phyloP scores from a whole-genome alignment of 1,140 invertebrate species.

The Triops longicaudatus region DNA sequence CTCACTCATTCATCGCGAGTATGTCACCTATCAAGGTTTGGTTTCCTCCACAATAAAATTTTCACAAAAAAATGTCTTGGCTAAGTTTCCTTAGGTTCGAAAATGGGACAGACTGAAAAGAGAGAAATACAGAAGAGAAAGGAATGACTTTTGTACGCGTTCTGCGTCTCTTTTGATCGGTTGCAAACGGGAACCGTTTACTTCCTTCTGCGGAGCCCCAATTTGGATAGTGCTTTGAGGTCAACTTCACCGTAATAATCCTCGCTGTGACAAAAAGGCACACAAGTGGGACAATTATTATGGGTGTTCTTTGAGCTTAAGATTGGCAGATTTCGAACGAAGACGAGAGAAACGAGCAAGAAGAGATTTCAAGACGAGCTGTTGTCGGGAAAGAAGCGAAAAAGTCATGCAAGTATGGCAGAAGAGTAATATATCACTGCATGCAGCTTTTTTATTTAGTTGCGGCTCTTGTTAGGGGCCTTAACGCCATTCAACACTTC shows the following conservation, averaged over 20 bases:
- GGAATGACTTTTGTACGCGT: constrained; percentile 9
- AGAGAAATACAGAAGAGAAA: not conserved
- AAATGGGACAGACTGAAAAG: not conserved
- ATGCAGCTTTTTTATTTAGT: not conserved
- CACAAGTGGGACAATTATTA: not conserved
- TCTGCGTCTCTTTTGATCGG: not conserved
- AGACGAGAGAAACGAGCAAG: not conserved
- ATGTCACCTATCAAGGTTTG: not conserved
- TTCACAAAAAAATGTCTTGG: not conserved
- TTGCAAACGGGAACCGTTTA: not conserved
- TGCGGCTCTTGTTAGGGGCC: not conserved
- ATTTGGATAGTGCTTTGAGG: constrained; percentile 86
- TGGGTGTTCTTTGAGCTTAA: not conserved
- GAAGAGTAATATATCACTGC: not conserved
- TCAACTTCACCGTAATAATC: constrained; percentile 92
- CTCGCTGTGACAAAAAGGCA: constrained; percentile 49
- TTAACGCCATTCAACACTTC: constrained; percentile 62
- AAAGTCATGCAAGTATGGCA: constrained; percentile 1
- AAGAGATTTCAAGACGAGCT: not conserved
- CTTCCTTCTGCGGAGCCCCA: constrained; percentile 50
- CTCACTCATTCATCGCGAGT: not conserved
- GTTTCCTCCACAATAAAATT: not conserved
- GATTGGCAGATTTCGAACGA: not conserved
- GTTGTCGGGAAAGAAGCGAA: not conserved
- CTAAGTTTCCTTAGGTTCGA: not conserved